These are phyloP conservation scores for Lutraria lutraria DNA, from an alignment of 2,888 invertebrate species.

Conservation along the genomic window DNA sequence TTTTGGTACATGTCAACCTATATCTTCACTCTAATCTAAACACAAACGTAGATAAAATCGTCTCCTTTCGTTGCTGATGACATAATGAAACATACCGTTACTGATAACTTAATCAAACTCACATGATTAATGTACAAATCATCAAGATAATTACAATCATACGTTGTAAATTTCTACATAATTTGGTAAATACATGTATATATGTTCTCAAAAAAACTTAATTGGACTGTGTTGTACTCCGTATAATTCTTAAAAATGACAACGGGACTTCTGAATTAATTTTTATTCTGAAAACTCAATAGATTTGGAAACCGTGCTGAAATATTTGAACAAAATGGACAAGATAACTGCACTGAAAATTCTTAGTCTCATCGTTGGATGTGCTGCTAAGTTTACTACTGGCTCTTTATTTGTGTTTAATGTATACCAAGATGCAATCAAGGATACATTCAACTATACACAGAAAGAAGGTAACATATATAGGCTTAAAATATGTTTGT, in stretches of 20 bases:
- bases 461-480: constrained; percentile 74
- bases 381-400: constrained; percentile 74
- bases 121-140: neutral
- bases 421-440: constrained; percentile 73
- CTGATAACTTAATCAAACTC: neutral
- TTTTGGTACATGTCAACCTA: neutral
- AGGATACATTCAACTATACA: constrained; percentile 74
- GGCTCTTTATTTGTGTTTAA: constrained; percentile 76
- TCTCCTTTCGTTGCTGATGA: neutral
- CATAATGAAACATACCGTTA: neutral
- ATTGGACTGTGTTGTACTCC: too few species aligned
- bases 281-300: neutral
- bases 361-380: constrained; percentile 70
- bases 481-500: neutral
- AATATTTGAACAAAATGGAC: neutral
- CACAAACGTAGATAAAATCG: neutral
- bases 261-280: neutral
- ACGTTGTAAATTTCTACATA: neutral
- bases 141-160: neutral
- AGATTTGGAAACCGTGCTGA: neutral
- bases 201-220: too few species aligned
- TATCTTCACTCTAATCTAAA: neutral
- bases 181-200: too few species aligned
- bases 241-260: neutral
- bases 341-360: constrained; percentile 57